phyloP scores from a whole-genome alignment of 2,888 invertebrate genomes.

The Hyppa rectilinea region DNA sequence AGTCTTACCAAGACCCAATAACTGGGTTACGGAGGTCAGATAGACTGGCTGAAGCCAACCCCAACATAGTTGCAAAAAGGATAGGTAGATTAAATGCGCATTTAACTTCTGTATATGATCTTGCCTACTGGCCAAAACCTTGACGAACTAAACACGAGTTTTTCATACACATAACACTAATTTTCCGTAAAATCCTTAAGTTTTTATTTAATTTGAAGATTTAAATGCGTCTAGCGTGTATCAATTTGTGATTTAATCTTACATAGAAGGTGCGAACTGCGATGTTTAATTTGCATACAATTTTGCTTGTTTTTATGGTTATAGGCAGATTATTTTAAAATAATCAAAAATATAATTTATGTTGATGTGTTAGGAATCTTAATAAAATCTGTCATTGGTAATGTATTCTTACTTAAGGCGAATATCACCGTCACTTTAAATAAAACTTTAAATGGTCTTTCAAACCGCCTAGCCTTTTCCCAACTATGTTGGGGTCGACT shows the following conservation, averaged over 20 bases:
- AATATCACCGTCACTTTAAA: neutral
- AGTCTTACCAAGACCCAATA: too few species aligned
- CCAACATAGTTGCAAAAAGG: too few species aligned
- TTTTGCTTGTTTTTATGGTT: conserved; percentile 23
- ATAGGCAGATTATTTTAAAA: neutral
- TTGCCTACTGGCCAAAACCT: neutral
- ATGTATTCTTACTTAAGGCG: neutral
- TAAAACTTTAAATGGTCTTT: too few species aligned
- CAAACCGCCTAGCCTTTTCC: too few species aligned
- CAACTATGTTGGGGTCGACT: too few species aligned
- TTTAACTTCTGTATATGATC: conserved; percentile 32
- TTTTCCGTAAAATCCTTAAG: conserved; percentile 29
- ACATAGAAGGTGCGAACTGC: conserved; percentile 58
- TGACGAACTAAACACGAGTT: conserved; percentile 32
- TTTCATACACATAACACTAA: conserved; percentile 14
- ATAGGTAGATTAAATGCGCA: too few species aligned
- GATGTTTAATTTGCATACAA: conserved; percentile 54
- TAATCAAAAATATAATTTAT: conserved; percentile 28
- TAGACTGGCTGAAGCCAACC: too few species aligned
- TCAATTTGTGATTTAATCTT: conserved; percentile 58
- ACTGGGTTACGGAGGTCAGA: too few species aligned
- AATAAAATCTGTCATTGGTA: neutral
- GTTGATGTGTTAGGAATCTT: conserved; percentile 8
- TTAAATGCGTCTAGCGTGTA: conserved; percentile 43
- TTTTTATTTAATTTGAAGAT: conserved; percentile 43